phyloP scores from a whole-genome alignment of 2,888 invertebrate genomes.

The Gastracanthus pulcherrimus region DNA sequence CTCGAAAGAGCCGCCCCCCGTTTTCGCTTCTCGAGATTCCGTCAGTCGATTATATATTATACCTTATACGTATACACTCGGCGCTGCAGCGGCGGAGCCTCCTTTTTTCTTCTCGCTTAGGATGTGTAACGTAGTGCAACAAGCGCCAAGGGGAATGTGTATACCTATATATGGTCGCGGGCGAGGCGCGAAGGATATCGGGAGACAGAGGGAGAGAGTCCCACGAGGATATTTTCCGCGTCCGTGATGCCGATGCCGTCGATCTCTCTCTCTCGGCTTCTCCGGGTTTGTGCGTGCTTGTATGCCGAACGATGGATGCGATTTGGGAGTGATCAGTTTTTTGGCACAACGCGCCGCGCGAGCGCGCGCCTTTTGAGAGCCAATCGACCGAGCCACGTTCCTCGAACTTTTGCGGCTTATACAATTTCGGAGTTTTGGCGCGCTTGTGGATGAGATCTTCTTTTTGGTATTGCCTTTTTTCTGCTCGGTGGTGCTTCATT shows the following conservation, averaged over 20 bases:
- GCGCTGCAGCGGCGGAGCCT: neutral
- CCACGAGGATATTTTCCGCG: conserved; percentile 58
- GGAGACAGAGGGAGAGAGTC: too few relatives aligned
- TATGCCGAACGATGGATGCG: neutral
- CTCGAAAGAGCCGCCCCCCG: conserved; percentile 43
- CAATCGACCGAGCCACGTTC: neutral
- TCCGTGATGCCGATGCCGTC: neutral
- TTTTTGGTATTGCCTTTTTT: too few relatives aligned
- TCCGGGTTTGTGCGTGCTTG: too few relatives aligned
- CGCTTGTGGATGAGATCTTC: too few relatives aligned
- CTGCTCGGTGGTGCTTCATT: too few relatives aligned
- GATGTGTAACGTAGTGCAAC: too few relatives aligned
- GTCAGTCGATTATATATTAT: conserved; percentile 32
- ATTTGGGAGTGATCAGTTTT: neutral
- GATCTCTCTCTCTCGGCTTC: too few relatives aligned
- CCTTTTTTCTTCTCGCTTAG: neutral
- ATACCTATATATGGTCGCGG: neutral
- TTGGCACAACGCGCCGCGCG: neutral
- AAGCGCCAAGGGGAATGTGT: too few relatives aligned
- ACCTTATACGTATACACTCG: too few relatives aligned
- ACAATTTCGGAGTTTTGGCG: too few relatives aligned
- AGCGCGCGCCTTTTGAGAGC: neutral
- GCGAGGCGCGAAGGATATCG: conserved; percentile 5
- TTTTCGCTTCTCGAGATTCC: conserved; percentile 56
- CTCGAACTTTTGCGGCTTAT: neutral